A percentile compares a stretch with the other conserved stretches of the same genome.
Evolutionary conservation across 2,113 vertebrate genomes (phyloP).

Genomic region (Ibidorhyncha struthersii): DNA sequence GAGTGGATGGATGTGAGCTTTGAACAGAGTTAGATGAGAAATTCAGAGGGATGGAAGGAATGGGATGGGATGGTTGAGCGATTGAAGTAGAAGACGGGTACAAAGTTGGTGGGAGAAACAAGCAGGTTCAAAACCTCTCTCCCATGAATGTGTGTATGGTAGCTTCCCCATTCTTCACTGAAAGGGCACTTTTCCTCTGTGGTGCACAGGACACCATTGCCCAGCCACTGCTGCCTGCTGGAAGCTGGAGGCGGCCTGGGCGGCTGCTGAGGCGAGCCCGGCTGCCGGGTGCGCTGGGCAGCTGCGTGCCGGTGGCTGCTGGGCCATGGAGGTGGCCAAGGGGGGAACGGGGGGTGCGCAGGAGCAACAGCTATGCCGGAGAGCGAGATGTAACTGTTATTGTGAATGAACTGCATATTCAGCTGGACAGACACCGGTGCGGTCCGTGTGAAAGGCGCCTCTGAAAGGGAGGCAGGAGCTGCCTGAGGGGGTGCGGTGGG

Average conservation of each 20-base stretch:
- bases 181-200: background rate
- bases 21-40: background rate
- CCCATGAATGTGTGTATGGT: fast-evolving
- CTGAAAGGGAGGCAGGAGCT: background rate
- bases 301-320: background rate
- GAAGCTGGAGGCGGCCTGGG: background rate
- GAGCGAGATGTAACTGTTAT: background rate
- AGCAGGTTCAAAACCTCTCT: background rate
- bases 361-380: background rate
- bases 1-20: background rate
- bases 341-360: fast-evolving
- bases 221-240: background rate
- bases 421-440: fast-evolving
- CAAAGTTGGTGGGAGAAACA: background rate
- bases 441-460: fast-evolving
- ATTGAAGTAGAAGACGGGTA: background rate
- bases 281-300: background rate
- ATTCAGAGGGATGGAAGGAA: background rate
- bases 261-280: fast-evolving
- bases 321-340: background rate
- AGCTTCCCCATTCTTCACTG: background rate
- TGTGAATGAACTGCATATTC: background rate
- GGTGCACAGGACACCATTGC: background rate
- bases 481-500: no score
- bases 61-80: background rate